These are phyloP conservation scores for Ormyrus pomaceus DNA, from an alignment of 2,888 invertebrate genomes.

Conservation along the genomic window DNA sequence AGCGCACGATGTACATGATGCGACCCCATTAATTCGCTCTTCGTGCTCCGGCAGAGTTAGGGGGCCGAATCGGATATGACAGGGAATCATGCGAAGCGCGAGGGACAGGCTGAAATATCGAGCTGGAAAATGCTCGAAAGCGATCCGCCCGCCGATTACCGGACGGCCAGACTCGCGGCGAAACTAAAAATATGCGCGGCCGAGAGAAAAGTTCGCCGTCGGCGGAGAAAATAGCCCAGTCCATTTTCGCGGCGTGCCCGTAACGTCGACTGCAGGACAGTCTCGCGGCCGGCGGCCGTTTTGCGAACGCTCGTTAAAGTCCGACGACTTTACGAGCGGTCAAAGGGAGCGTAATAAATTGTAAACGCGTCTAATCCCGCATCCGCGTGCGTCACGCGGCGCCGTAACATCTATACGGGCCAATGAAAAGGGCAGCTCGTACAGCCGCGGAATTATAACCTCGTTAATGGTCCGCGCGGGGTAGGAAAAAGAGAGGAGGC, in stretches of 20 bases:
- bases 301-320: conserved; percentile 35
- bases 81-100: neutral
- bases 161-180: too few species aligned
- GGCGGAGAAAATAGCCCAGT: too few species aligned
- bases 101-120: conserved; percentile 2
- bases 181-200: too few species aligned
- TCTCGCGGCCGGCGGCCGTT: conserved; percentile 8
- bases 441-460: neutral
- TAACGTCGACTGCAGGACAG: too few species aligned
- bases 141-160: neutral
- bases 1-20: too few species aligned
- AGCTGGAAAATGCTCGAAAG: neutral
- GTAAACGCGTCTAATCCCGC: conserved; percentile 23
- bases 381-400: conserved; percentile 4
- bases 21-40: too few species aligned
- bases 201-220: too few species aligned
- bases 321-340: conserved; percentile 18
- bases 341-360: conserved; percentile 17
- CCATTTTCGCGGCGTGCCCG: too few species aligned
- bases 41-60: too few species aligned
- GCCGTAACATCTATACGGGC: neutral
- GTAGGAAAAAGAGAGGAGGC: neutral
- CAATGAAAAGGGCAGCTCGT: conserved; percentile 5
- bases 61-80: neutral
- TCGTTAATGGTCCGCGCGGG: neutral